These are phyloP conservation scores for Ptychobarbus kaznakovi DNA, from an alignment of 2,797 vertebrate species.

Conservation along the genomic window DNA sequence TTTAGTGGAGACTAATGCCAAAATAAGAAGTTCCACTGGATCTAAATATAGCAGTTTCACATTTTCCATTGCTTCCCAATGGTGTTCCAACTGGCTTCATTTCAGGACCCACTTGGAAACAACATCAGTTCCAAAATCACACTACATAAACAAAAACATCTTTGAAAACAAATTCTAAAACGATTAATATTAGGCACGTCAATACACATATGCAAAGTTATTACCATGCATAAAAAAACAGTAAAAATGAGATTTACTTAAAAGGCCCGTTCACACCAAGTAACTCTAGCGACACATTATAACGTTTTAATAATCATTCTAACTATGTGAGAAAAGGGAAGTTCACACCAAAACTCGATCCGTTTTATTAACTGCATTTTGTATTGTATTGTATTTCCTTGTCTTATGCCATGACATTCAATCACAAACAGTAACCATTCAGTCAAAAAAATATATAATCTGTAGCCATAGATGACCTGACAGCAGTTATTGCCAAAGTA, in stretches of 20 bases:
- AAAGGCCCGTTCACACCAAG: not conserved
- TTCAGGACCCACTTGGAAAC: not conserved
- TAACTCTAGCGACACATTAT: not conserved
- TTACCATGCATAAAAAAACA: not conserved
- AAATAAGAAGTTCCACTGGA: constrained; percentile 3
- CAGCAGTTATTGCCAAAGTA: not conserved
- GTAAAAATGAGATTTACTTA: not conserved
- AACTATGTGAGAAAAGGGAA: not conserved
- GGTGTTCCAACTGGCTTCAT: not conserved
- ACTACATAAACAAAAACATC: not conserved
- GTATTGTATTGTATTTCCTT: not conserved
- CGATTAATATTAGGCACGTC: not conserved
- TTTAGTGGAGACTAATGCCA: constrained; percentile 32
- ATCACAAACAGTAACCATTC: no score
- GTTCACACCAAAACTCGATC: not conserved
- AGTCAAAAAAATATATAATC: no score
- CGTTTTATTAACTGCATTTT: not conserved
- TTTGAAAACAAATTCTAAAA: not conserved
- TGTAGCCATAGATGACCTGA: not conserved
- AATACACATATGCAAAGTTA: not conserved
- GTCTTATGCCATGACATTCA: not conserved
- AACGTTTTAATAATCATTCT: not conserved
- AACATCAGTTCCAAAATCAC: not conserved
- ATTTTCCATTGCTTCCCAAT: not conserved
- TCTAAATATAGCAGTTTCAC: constrained; percentile 2